Evolutionary conservation across 2,797 vertebrate species (phyloP).

Genomic region (Aselliscus stoliczkanus): DNA sequence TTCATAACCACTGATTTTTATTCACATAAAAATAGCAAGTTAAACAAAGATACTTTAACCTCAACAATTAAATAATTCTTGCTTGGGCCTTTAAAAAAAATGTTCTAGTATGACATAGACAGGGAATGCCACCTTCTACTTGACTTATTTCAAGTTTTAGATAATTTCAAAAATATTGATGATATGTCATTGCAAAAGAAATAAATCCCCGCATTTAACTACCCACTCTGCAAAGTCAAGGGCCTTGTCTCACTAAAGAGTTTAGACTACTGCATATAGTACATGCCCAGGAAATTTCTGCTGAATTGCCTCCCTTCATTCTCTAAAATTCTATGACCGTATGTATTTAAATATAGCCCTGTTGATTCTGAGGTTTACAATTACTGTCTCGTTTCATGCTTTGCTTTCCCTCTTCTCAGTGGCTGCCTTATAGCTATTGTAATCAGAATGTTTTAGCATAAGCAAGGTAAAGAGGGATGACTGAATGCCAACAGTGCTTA

Average conservation of each 20-base stretch:
- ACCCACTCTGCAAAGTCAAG: background rate
- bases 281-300: background rate
- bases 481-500: background rate
- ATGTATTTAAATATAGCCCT: background rate
- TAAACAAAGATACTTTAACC: background rate
- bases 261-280: background rate
- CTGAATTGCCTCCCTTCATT: background rate
- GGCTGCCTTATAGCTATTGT: background rate
- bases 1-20: background rate
- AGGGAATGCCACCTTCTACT: background rate
- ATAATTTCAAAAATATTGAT: background rate
- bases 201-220: background rate
- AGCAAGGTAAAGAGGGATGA: background rate
- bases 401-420: background rate
- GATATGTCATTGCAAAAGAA: background rate
- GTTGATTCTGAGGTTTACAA: background rate
- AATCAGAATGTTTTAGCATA: background rate
- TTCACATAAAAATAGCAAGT: background rate
- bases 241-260: background rate
- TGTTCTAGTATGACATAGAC: background rate
- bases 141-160: background rate
- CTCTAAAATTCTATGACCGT: background rate
- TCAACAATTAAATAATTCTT: background rate
- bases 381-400: background rate
- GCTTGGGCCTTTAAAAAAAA: background rate